phyloP scores from a whole-genome alignment of 1,140 invertebrate species.

The Dufourea novaeangliae region DNA sequence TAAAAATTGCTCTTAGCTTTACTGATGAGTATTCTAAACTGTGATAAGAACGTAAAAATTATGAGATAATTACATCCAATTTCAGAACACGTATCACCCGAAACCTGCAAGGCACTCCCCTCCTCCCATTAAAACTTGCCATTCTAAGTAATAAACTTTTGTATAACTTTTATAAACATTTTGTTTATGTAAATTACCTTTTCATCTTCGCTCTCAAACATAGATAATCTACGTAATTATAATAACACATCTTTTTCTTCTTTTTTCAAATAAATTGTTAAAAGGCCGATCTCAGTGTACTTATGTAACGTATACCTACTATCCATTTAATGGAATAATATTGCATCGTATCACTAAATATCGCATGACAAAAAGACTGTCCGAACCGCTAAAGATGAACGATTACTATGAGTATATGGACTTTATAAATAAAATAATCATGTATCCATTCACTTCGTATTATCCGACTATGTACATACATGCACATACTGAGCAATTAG shows the following conservation, averaged over 20 bases:
- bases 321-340: background rate
- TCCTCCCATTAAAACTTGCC: background rate
- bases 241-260: background rate
- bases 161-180: conserved; percentile 7
- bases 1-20: background rate
- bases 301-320: background rate
- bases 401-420: conserved; percentile 6
- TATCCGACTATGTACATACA: conserved; percentile 35
- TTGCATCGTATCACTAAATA: background rate
- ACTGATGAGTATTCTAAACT: background rate
- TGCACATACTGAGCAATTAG: conserved; percentile 32
- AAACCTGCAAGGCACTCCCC: conserved; percentile 1
- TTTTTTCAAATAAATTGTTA: background rate
- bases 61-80: conserved; percentile 15
- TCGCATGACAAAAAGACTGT: background rate
- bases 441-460: background rate
- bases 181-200: background rate
- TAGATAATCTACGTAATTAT: background rate
- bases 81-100: background rate
- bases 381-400: background rate
- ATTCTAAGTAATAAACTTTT: background rate
- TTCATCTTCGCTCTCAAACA: background rate
- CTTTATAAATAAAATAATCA: conserved; percentile 33
- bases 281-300: background rate
- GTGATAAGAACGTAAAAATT: background rate